phyloP scores from a whole-genome alignment of 2,888 invertebrate species.

The Drosophila buzzatii region DNA sequence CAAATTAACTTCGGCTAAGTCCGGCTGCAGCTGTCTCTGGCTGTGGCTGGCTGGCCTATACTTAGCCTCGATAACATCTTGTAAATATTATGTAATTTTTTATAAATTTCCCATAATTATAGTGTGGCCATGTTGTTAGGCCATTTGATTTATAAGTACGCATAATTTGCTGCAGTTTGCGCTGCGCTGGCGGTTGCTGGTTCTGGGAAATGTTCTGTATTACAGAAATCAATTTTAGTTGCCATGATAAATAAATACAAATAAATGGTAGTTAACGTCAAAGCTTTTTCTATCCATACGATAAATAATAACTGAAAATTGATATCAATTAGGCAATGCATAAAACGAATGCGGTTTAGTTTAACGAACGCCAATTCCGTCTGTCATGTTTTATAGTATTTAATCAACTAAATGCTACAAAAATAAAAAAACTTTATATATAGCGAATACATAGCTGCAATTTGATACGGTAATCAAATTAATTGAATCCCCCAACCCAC shows the following conservation, averaged over 20 bases:
- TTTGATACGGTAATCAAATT: conserved; percentile 10
- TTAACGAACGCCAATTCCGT: background rate
- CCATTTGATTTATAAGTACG: conserved; percentile 75
- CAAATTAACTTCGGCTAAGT: conserved; percentile 72
- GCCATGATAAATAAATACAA: background rate
- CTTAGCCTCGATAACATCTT: conserved; percentile 75
- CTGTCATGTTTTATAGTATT: background rate
- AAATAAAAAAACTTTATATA: background rate
- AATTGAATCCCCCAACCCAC: background rate
- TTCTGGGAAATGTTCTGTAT: conserved; percentile 20
- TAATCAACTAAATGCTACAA: conserved; percentile 1
- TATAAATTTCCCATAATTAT: conserved; percentile 77
- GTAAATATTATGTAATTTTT: conserved; percentile 81
- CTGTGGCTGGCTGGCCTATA: conserved; percentile 44
- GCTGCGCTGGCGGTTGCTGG: conserved; percentile 19
- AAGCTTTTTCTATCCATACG: background rate
- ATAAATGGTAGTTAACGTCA: background rate
- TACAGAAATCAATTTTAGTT: conserved; percentile 32
- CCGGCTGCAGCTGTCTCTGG: conserved; percentile 47
- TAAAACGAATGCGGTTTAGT: conserved; percentile 2
- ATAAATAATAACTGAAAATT: conserved; percentile 3
- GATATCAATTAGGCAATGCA: conserved; percentile 2
- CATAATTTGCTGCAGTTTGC: conserved; percentile 57
- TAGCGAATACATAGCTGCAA: conserved; percentile 1
- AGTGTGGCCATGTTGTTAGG: conserved; percentile 62